Base-by-base conservation (phyloP, 1,140 invertebrate genomes). In the Nasonia longicornis region DNA sequence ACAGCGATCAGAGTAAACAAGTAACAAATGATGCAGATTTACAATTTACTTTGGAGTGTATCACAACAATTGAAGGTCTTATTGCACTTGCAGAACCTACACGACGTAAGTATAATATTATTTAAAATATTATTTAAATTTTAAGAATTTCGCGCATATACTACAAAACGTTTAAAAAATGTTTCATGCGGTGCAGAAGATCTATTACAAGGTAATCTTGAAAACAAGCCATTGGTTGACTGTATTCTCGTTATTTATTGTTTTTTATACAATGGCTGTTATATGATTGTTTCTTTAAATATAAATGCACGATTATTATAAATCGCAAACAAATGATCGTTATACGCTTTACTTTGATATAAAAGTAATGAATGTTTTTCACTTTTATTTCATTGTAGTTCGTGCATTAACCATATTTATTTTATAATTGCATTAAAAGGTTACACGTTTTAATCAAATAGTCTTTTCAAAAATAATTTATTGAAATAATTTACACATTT, bases 61-160 rank as follows among this genome's bases (percentile, higher is more conserved):
- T 96, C 66, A 89, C 92, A 29, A 93, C 94, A 0, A 91, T 96
- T 79, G 96, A 97, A 88, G 92, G 93, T 79, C 91, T 97, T 0
- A 94, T 97, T 69, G 91, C 92, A 74, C 89, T 96, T 31, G 95
- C 95, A 16, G 93, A 96, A 88, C 93, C 95, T 42, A 92, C 95
- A 83, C 94, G 96, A 89, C 93, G 95, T 96, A 93, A 94, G 94
- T 94, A 84, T 66, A n/a, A 73, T 79, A 84, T 66, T 26, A 73
- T 79, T 72, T 16, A 35, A 38, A 70, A 66, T 42, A 38, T 66
- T 69, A 67, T 63, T 76, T 42, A 42, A 72, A 2, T 72, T 48
- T 29, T 7, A 63, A 38, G 71, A n/a, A 45, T 48, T 22, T 77
- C 72, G 12, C 26, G 67, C 26, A 20, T 35, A 52, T 74, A 58